phyloP scores from a whole-genome alignment of 2,888 invertebrate genomes.

The Sthenelais limicola region DNA sequence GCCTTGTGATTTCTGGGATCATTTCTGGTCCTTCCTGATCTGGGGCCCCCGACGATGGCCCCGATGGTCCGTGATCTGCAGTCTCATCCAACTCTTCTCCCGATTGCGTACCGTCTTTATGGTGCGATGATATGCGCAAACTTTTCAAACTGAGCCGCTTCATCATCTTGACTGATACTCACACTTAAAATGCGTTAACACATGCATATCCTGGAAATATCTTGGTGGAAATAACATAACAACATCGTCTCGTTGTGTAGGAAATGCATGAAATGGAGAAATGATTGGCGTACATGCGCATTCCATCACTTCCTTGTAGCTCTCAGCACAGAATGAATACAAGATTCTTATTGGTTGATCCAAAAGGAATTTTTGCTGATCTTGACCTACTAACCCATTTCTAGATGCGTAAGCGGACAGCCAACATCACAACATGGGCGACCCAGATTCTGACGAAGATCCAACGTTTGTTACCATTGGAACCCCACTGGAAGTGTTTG shows the following conservation, averaged over 20 bases:
- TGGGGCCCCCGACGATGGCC: background rate
- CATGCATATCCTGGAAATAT: conserved; percentile 18
- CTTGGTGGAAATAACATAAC: conserved; percentile 15
- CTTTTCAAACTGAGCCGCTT: conserved; percentile 46
- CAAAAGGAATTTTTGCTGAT: background rate
- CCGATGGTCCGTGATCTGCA: conserved; percentile 13
- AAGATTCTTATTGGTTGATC: background rate
- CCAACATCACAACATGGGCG: conserved; percentile 38
- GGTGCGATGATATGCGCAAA: conserved; percentile 40
- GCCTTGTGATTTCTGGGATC: conserved; percentile 15
- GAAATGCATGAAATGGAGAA: conserved; percentile 16
- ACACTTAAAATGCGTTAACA: background rate
- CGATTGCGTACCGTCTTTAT: conserved; percentile 31
- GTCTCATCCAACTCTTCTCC: conserved; percentile 13
- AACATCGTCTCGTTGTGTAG: conserved; percentile 2
- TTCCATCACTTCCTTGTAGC: conserved; percentile 41
- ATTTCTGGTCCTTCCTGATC: background rate
- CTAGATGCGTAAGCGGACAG: background rate
- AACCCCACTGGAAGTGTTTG: conserved; percentile 84
- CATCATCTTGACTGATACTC: conserved; percentile 34
- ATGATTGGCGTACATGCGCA: conserved; percentile 39
- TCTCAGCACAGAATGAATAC: background rate
- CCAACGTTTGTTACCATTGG: conserved; percentile 80
- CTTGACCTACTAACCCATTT: conserved; percentile 29
- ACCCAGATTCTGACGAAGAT: conserved; percentile 57